These are phyloP conservation scores for Monochamus saltuarius DNA, from an alignment of 1,140 invertebrate genomes.

Conservation along the genomic window DNA sequence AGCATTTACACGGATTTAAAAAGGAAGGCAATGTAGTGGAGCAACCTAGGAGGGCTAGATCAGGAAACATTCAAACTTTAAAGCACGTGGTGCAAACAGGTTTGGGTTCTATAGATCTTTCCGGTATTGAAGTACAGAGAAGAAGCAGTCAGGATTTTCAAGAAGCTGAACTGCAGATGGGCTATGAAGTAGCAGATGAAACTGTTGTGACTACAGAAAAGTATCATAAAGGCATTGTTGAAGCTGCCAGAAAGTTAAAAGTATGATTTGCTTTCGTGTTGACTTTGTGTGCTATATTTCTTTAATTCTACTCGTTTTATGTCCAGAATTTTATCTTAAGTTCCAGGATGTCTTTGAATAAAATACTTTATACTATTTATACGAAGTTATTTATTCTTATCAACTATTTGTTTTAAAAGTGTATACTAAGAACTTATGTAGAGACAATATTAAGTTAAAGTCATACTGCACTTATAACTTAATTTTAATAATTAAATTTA, in stretches of 20 bases:
- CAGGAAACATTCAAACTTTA: conserved; percentile 43
- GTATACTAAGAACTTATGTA: neutral
- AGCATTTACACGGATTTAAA: conserved; percentile 56
- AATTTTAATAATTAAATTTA: no score
- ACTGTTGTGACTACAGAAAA: conserved; percentile 55
- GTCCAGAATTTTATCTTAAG: neutral
- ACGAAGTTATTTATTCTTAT: neutral
- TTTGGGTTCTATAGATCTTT: conserved; percentile 45
- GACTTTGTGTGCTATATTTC: neutral
- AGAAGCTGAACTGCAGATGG: conserved; percentile 57
- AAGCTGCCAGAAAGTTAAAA: conserved; percentile 52
- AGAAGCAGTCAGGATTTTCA: conserved; percentile 54
- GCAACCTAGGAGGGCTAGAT: conserved; percentile 35
- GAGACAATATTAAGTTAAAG: no score
- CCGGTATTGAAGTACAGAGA: conserved; percentile 39
- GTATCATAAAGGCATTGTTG: conserved; percentile 61
- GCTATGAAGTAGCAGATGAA: conserved; percentile 58
- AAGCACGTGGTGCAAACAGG: conserved; percentile 46
- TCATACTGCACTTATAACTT: no score
- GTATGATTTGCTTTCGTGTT: conserved; percentile 14
- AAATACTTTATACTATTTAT: neutral
- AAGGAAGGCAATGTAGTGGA: conserved; percentile 45
- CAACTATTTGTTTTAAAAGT: neutral
- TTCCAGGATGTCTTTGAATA: neutral
- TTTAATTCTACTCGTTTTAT: neutral